Evolutionary conservation across 2,888 invertebrate species (phyloP), one percentile per base, ranked within the genome.

Genomic region (Crossocerus cetratus): DNA sequence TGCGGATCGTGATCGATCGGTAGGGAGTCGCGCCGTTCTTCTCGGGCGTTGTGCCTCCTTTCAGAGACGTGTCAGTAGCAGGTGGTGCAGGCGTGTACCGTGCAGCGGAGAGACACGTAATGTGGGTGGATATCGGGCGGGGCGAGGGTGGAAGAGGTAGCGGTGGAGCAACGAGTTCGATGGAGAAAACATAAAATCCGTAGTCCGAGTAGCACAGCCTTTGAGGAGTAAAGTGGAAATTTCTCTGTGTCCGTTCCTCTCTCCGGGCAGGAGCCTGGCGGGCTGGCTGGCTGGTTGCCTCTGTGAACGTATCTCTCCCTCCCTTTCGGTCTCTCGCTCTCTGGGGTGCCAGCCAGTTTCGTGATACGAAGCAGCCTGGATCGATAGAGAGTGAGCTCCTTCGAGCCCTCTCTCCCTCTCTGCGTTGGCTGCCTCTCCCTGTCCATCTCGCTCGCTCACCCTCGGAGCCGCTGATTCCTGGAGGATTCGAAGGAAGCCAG

Each of bases 311-410:
- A 21, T 54, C 22, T 58, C 70, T 45, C 63, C 53, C 45, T 23
- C 16, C 22, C 44, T 54, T 53, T 22, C 54, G 49, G 23, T 23
- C 42, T 53, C 45, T 58, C 21, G 57, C 49, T 44, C 43, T 21
- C 78, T 68, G 59, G 76, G 77, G 80, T 77, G 74, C 81, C 77
- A 83, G 78, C 80, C 77, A 83, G 83, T 82, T 81, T 83, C 80
- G 72, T 77, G 79, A 83, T 82, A 80, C 77, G 74, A 77, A 69
- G 63, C 63, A 64, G 71, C 71, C 57, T 76, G 77, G 83, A 83
- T 82, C 78, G 82, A 81, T 82, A 82, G 80, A 73, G 81, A 76
- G 63, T 55, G 65, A 76, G 75, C 74, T 81, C 81, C 77, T 77
- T 79, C 73, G 76, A 72, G 74, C 43, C 43, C 43, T 45, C 56